Percentiles rank a stretch among this genome's conserved stretches.
Evolutionary conservation across 2,113 vertebrate species (phyloP).

Genomic region (Donacobius atricapilla): DNA sequence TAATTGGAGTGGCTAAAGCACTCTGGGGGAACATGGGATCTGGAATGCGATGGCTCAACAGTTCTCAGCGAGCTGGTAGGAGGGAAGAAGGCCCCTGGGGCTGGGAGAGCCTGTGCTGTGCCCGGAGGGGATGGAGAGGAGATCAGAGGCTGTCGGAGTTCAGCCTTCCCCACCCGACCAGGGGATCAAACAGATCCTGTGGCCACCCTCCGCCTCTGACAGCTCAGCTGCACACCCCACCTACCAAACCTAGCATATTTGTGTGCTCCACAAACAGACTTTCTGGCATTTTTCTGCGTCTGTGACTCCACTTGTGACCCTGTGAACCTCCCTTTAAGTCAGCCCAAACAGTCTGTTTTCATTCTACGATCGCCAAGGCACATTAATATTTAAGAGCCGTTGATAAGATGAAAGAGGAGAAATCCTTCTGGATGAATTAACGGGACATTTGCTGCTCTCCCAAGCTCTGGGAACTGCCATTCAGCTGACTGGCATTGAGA

Average conservation of each 20-base stretch:
- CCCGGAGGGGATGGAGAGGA: neutral
- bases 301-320: conserved; percentile 44
- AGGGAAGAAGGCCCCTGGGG: neutral
- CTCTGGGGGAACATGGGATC: neutral
- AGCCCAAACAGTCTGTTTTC: conserved; percentile 24
- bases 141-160: neutral
- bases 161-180: neutral
- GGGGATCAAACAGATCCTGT: neutral
- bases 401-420: conserved; percentile 38
- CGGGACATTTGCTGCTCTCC: neutral
- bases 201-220: neutral
- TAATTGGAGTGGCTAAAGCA: neutral
- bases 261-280: conserved; percentile 32
- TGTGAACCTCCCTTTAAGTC: conserved; percentile 42
- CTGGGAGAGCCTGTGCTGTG: neutral
- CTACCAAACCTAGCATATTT: conserved; percentile 1
- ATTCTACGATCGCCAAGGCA: neutral
- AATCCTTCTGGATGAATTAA: conserved; percentile 1
- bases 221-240: neutral
- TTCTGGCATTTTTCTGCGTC: conserved; percentile 55
- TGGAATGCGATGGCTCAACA: conserved; percentile 34
- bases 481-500: neutral
- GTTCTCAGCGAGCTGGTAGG: conserved; percentile 1
- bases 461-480: conserved; percentile 21
- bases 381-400: conserved; percentile 40